Base-by-base conservation (phyloP, 2,797 vertebrate species). In the Chanos chanos region DNA sequence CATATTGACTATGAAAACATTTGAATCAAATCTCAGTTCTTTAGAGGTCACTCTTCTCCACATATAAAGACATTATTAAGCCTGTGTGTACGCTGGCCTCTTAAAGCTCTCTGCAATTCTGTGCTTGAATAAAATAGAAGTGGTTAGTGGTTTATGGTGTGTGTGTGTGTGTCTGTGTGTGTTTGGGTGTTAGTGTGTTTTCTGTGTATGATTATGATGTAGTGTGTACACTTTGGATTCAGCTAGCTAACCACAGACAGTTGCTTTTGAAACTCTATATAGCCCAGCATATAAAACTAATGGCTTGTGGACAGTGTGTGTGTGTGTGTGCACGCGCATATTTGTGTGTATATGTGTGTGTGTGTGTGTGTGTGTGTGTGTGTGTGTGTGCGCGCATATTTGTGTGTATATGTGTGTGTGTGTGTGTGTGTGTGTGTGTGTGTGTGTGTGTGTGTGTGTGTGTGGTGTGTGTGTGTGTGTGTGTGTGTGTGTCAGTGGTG, bases 401-500 rank as follows among this genome's bases (percentile, higher is more conserved):
- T n/a, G 33, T 39, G 33, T 37, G 10, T 54, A 31, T 54, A 19
- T 37, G 51, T 37, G 4, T 45, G 8, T 48, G 31, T 19, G 16
- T 49, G 37, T 9, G 50, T 30, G 41, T 69, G 50, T 58, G 55
- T 53, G 44, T 56, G 48, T 52, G 6, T 62, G 22, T 57, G 10
- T 43, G 33, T 40, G 48, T 54, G 48, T 37, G 49, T 37, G 43
- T 27, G 8, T 41, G 36, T 28, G 52, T 61, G 30, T 10, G 13
- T 21, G 45, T 36, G 10, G n/a, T n/a, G n/a, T n/a, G n/a, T n/a
- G n/a, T n/a, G n/a, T n/a, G n/a, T n/a, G n/a, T n/a, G n/a, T n/a
- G n/a, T 40, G 37, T 19, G 15, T 40, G 4, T 10, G 4, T 33
- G 31, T 13, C n/a, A n/a, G n/a, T n/a, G n/a, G n/a, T n/a, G n/a